These are phyloP conservation scores for Zeuzera pyrina DNA, from an alignment of 2,888 invertebrate species.

Conservation along the genomic window DNA sequence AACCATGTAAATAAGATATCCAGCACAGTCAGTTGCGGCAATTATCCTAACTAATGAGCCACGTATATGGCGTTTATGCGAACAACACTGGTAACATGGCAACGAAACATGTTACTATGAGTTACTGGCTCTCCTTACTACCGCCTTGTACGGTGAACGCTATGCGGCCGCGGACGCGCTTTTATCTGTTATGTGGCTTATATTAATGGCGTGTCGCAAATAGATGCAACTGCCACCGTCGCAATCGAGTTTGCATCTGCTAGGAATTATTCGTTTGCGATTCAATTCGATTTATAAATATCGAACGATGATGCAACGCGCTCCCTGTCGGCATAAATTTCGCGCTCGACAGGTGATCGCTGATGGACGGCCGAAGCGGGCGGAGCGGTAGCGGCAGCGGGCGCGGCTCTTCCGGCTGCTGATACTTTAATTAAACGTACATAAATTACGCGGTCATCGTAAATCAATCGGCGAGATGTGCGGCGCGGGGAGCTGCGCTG, in stretches of 20 bases:
- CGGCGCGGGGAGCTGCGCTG: slow-evolving; percentile 19
- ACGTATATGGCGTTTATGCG: slow-evolving; percentile 25
- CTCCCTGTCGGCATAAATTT: too few relatives aligned
- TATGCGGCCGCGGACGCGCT: too few relatives aligned
- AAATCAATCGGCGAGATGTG: slow-evolving; percentile 49
- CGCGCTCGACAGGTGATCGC: background rate
- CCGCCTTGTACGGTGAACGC: too few relatives aligned
- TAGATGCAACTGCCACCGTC: too few relatives aligned
- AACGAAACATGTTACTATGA: too few relatives aligned
- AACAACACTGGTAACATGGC: slow-evolving; percentile 20
- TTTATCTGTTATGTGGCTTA: too few relatives aligned
- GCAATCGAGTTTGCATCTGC: too few relatives aligned
- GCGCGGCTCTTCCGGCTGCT: slow-evolving; percentile 48
- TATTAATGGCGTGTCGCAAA: too few relatives aligned
- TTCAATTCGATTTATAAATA: too few relatives aligned
- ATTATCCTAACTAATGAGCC: slow-evolving; percentile 29
- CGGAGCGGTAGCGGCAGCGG: background rate
- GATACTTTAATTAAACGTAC: slow-evolving; percentile 63
- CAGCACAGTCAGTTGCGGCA: slow-evolving; percentile 13
- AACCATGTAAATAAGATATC: slow-evolving; percentile 32
- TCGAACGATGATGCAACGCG: too few relatives aligned
- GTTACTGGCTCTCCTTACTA: too few relatives aligned
- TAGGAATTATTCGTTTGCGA: too few relatives aligned
- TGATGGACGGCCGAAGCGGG: background rate
- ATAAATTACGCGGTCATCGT: slow-evolving; percentile 47